Evolutionary conservation across 2,797 vertebrate genomes (phyloP).

Genomic region (Gallirallus australis): DNA sequence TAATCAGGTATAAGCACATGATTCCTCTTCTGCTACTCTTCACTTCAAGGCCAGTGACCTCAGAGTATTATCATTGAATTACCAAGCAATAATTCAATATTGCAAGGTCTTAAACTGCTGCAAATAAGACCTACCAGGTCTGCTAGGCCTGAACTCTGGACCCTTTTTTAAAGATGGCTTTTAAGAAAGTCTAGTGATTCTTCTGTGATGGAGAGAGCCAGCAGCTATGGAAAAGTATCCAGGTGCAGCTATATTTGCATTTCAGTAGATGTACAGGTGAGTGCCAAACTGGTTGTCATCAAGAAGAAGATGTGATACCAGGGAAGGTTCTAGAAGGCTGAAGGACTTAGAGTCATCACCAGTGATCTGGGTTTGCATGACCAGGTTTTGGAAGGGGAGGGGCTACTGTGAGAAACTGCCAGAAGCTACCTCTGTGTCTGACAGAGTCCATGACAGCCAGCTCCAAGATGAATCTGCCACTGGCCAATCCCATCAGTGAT

Average conservation of each 20-base stretch:
- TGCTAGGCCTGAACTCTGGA: neutral
- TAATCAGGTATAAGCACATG: neutral
- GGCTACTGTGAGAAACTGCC: no score
- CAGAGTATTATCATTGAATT: neutral
- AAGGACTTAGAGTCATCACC: neutral
- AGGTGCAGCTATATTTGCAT: neutral
- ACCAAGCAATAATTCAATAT: neutral
- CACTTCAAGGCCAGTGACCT: neutral
- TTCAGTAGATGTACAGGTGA: neutral
- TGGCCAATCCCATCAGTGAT: no score
- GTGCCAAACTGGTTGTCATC: neutral
- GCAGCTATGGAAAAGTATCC: neutral
- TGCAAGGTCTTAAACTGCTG: neutral
- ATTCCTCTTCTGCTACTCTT: neutral
- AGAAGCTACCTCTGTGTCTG: no score
- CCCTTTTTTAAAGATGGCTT: neutral
- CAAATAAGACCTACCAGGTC: neutral
- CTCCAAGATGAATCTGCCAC: no score
- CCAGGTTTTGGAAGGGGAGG: no score
- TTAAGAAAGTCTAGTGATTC: neutral
- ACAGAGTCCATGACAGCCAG: no score
- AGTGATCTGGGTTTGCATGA: no score
- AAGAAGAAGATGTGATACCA: neutral
- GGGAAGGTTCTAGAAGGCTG: neutral
- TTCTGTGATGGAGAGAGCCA: neutral